These are phyloP conservation scores for Gambelia wislizenii DNA, from an alignment of 2,797 vertebrate species.

Conservation along the genomic window DNA sequence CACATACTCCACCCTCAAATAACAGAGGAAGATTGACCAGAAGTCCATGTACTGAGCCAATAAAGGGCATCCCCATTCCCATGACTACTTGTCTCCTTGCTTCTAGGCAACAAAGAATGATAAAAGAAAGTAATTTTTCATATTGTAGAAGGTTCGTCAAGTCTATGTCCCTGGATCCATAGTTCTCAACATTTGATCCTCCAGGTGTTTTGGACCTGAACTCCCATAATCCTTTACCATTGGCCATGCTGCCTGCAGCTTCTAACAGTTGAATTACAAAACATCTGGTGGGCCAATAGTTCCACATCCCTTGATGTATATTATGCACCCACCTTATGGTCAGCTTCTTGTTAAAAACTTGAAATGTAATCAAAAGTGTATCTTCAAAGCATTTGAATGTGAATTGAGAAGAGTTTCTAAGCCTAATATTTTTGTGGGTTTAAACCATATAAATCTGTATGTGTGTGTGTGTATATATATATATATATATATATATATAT, in stretches of 20 bases:
- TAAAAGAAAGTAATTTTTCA: too few species aligned
- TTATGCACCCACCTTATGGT: constrained; percentile 68
- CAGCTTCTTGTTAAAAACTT: constrained; percentile 59
- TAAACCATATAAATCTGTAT: background rate
- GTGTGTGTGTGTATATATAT: too few species aligned
- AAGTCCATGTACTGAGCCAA: too few species aligned
- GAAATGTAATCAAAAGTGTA: constrained; percentile 60
- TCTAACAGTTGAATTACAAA: background rate
- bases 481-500: too few species aligned
- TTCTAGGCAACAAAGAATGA: too few species aligned
- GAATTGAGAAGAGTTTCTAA: constrained; percentile 23
- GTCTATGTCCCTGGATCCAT: too few species aligned
- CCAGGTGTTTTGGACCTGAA: background rate
- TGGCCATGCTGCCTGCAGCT: background rate
- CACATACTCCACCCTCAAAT: too few species aligned
- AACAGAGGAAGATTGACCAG: too few species aligned
- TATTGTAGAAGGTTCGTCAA: too few species aligned
- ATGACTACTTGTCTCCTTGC: too few species aligned
- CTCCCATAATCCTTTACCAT: background rate
- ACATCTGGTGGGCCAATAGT: background rate
- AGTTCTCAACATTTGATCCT: too few species aligned
- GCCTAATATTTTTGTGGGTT: background rate
- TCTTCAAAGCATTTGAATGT: constrained; percentile 43
- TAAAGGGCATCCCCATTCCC: too few species aligned
- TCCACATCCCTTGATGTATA: constrained; percentile 26